Evolutionary conservation across 2,888 invertebrate species (phyloP).

Genomic region (Chloroclysta siterata): DNA sequence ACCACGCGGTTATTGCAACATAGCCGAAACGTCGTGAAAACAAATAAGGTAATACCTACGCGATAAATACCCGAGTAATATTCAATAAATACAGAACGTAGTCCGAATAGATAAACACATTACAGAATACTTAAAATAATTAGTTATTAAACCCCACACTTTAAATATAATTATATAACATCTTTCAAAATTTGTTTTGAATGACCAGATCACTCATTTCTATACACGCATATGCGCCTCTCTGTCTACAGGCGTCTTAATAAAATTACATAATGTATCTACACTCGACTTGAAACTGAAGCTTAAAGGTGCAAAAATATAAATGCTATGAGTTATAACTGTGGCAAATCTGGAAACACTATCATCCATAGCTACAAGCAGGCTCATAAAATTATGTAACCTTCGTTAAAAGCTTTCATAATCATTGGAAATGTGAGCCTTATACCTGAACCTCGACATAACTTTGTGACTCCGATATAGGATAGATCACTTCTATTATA

Average conservation of each 20-base stretch:
- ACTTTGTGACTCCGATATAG: constrained; percentile 29
- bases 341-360: constrained; percentile 34
- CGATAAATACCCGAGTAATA: no score
- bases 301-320: constrained; percentile 35
- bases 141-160: constrained; percentile 19
- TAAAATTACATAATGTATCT: constrained; percentile 32
- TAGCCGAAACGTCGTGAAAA: no score
- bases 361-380: constrained; percentile 28
- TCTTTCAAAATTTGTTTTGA: constrained; percentile 13
- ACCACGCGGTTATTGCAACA: no score
- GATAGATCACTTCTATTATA: constrained; percentile 35
- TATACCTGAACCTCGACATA: constrained; percentile 32
- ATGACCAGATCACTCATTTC: constrained; percentile 22
- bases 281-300: constrained; percentile 30
- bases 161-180: constrained; percentile 21
- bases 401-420: constrained; percentile 21
- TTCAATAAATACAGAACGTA: not conserved
- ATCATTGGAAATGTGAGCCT: constrained; percentile 31
- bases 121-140: constrained; percentile 16
- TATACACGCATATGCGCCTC: constrained; percentile 19
- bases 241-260: constrained; percentile 29
- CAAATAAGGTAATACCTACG: no score
- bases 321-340: constrained; percentile 32
- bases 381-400: constrained; percentile 22
- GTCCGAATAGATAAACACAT: constrained; percentile 1